These are phyloP conservation scores for Hydrolagus colliei DNA, from an alignment of 2,797 vertebrate genomes.

Conservation along the genomic window DNA sequence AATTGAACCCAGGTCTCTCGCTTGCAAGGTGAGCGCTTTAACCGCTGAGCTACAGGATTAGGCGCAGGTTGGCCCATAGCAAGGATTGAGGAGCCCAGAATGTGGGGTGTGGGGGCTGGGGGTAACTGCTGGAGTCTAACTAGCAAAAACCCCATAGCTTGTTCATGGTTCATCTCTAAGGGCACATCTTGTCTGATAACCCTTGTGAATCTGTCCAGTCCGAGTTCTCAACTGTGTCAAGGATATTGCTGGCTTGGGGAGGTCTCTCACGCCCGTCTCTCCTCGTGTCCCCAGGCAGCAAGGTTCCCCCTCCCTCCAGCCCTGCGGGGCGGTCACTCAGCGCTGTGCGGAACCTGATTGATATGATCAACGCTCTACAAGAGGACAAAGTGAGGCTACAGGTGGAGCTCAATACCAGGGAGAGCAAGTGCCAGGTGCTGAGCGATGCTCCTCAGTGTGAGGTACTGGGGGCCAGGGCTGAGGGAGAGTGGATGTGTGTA, in stretches of 20 bases:
- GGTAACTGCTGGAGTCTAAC: too few species aligned
- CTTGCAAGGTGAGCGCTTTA: too few species aligned
- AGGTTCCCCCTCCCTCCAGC: constrained; percentile 31
- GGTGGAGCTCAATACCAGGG: constrained; percentile 49
- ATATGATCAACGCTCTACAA: constrained; percentile 54
- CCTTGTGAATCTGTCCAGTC: not conserved
- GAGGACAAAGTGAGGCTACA: constrained; percentile 53
- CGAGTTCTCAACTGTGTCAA: constrained; percentile 38
- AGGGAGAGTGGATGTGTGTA: too few species aligned
- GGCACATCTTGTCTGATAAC: not conserved
- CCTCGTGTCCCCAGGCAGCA: not conserved
- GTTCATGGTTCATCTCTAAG: too few species aligned
- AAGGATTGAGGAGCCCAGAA: too few species aligned
- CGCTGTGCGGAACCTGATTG: constrained; percentile 56
- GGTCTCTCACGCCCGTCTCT: not conserved
- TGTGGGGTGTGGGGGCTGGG: too few species aligned
- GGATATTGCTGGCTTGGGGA: constrained; percentile 36
- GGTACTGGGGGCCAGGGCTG: constrained; percentile 50
- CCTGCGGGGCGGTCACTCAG: constrained; percentile 37
- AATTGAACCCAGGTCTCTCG: too few species aligned
- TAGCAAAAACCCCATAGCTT: too few species aligned
- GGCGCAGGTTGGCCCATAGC: too few species aligned
- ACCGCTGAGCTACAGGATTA: too few species aligned
- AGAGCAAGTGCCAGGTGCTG: constrained; percentile 57
- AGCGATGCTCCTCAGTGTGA: constrained; percentile 67